These are phyloP conservation scores for Lethocerus indicus DNA, from an alignment of 1,140 invertebrate species.

Conservation along the genomic window DNA sequence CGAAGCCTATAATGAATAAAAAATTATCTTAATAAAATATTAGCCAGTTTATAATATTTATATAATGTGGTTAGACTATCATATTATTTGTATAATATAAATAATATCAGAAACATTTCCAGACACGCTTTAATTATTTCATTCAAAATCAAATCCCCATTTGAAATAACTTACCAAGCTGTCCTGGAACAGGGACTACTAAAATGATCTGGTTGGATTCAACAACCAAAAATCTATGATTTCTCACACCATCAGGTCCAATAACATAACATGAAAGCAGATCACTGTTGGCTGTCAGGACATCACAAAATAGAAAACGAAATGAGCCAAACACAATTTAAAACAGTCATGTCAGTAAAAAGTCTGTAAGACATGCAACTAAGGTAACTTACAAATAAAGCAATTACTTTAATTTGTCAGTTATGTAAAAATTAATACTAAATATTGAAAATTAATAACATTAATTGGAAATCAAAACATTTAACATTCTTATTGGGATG, in stretches of 20 bases:
- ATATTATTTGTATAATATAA: no score
- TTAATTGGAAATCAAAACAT: no score
- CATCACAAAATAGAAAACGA: conserved; percentile 2
- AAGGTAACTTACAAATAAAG: no score
- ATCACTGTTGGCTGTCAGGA: conserved; percentile 34
- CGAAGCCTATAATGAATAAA: conserved; percentile 9
- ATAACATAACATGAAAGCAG: conserved; percentile 90
- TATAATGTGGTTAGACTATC: no score
- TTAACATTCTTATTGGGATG: no score
- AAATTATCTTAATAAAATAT: neutral
- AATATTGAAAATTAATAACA: no score
- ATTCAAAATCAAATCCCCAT: neutral
- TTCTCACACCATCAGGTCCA: conserved; percentile 74
- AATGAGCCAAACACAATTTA: no score
- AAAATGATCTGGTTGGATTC: conserved; percentile 88
- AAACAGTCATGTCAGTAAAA: no score
- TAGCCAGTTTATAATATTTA: neutral
- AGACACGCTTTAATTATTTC: no score
- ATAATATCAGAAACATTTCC: no score
- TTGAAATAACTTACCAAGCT: conserved; percentile 46
- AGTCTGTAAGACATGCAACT: no score
- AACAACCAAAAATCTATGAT: conserved; percentile 84
- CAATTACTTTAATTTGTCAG: neutral
- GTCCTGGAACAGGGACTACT: conserved; percentile 85
- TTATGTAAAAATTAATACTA: no score